A percentile compares a stretch with the other conserved stretches of the same genome.
Conservation (phyloP, 2,797 vertebrate genomes). For the Coendou prehensilis region DNA sequence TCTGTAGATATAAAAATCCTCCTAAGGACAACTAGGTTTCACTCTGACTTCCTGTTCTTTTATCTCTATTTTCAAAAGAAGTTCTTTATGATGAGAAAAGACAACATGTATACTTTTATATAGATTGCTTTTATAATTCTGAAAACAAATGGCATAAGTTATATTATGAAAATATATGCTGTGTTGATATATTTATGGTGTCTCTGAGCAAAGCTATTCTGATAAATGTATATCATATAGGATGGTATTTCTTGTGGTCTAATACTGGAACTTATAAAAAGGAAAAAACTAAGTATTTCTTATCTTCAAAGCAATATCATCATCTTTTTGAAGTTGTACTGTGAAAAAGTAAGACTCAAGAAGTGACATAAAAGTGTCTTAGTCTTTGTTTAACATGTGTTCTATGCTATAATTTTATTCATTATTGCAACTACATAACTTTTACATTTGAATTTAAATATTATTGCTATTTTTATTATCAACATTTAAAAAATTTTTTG, state of each 20-base stretch:
- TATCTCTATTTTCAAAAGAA: conserved; percentile 64
- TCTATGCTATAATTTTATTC: neutral
- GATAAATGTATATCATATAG: neutral
- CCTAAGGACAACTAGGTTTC: neutral
- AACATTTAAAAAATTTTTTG: too few relatives aligned
- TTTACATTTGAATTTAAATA: neutral
- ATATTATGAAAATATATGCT: conserved; percentile 5
- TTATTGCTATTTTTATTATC: neutral
- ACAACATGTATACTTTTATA: conserved; percentile 20
- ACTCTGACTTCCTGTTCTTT: conserved; percentile 51
- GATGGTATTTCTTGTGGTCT: neutral
- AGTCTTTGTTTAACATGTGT: neutral
- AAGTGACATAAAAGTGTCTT: neutral
- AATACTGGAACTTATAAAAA: neutral
- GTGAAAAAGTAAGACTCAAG: conserved; percentile 45
- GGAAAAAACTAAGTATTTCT: neutral
- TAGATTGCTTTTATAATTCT: conserved; percentile 36
- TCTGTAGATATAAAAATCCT: neutral
- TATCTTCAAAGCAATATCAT: conserved; percentile 53
- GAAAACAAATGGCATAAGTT: conserved; percentile 32
- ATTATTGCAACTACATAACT: neutral
- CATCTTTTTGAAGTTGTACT: conserved; percentile 47
- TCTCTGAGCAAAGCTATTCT: conserved; percentile 43
- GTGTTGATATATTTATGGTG: neutral
- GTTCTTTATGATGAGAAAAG: conserved; percentile 37